A percentile compares a stretch with the other conserved stretches of the same genome.
Conservation (phyloP, 1,140 invertebrate genomes). For the Aphidius gifuensis region DNA sequence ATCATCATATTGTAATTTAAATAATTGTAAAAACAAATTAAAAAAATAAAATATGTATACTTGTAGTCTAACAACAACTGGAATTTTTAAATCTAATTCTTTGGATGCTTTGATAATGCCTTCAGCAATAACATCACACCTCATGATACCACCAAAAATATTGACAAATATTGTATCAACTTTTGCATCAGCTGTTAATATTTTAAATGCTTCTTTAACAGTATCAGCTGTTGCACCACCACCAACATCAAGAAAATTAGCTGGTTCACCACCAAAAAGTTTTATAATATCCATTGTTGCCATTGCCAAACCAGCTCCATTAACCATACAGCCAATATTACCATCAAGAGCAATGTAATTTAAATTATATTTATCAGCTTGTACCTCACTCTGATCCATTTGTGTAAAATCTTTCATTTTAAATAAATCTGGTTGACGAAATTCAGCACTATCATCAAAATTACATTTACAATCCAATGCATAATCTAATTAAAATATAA, state of each 20-base stretch:
- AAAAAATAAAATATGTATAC: slow-evolving; percentile 54
- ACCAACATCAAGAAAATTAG: slow-evolving; percentile 95
- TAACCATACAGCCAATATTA: slow-evolving; percentile 80
- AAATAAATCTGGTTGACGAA: slow-evolving; percentile 90
- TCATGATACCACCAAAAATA: slow-evolving; percentile 99
- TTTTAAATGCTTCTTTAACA: slow-evolving; percentile 93
- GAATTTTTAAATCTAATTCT: slow-evolving; percentile 78
- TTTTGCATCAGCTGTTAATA: slow-evolving; percentile 82
- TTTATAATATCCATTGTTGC: slow-evolving; percentile 99
- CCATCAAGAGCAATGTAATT: slow-evolving; percentile 98
- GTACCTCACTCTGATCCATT: slow-evolving; percentile 90
- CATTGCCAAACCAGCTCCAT: slow-evolving; percentile 98
- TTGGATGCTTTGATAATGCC: slow-evolving; percentile 91
- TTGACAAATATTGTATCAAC: slow-evolving; percentile 89
- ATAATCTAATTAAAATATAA: slow-evolving; percentile 65
- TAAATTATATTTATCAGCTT: slow-evolving; percentile 88
- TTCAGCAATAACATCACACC: slow-evolving; percentile 94
- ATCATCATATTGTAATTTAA: slow-evolving; percentile 8
- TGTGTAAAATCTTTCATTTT: slow-evolving; percentile 83
- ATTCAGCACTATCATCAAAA: slow-evolving; percentile 95
- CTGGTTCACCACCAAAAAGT: slow-evolving; percentile 87
- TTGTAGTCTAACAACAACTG: slow-evolving; percentile 93
- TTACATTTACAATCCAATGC: slow-evolving; percentile 92
- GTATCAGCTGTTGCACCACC: slow-evolving; percentile 88
- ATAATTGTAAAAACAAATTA: not conserved